phyloP scores from a whole-genome alignment of 2,888 invertebrate genomes.

The Eulithis testata region DNA sequence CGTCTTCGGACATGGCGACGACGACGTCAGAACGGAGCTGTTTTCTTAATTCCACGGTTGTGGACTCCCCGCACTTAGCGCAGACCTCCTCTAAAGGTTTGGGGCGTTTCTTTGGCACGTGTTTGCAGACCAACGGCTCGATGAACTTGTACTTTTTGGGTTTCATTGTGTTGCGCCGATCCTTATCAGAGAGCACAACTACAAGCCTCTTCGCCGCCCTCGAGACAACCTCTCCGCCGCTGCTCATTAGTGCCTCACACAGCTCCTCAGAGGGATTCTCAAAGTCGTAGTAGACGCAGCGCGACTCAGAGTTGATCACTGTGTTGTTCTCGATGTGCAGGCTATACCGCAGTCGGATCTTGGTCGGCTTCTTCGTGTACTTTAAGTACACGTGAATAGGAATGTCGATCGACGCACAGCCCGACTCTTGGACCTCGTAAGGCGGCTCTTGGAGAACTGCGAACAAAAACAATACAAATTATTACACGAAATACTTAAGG shows the following conservation, averaged over 20 bases:
- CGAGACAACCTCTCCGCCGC: slow-evolving; percentile 72
- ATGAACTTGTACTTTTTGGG: slow-evolving; percentile 66
- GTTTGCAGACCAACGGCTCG: slow-evolving; percentile 66
- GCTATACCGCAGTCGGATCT: slow-evolving; percentile 73
- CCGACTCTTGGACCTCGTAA: slow-evolving; percentile 81
- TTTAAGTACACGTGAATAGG: slow-evolving; percentile 81
- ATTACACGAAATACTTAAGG: slow-evolving; percentile 48
- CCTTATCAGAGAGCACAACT: slow-evolving; percentile 61
- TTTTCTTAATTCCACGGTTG: slow-evolving; percentile 65
- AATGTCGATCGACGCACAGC: slow-evolving; percentile 76
- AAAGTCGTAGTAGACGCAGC: slow-evolving; percentile 75
- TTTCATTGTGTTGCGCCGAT: slow-evolving; percentile 49
- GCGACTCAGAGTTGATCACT: slow-evolving; percentile 68
- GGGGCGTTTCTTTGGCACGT: slow-evolving; percentile 52
- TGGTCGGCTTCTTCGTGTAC: slow-evolving; percentile 72
- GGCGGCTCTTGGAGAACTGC: slow-evolving; percentile 80
- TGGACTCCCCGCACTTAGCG: slow-evolving; percentile 68
- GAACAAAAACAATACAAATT: slow-evolving; percentile 32
- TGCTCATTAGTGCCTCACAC: slow-evolving; percentile 69
- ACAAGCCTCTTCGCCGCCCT: slow-evolving; percentile 62
- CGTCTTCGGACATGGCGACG: slow-evolving; percentile 72
- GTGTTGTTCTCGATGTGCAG: slow-evolving; percentile 73
- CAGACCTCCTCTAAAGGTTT: slow-evolving; percentile 64
- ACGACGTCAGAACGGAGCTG: slow-evolving; percentile 65
- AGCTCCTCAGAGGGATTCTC: slow-evolving; percentile 71